Evolutionary conservation across 2,888 invertebrate genomes (phyloP), one percentile per base, ranked within the genome.

Genomic region (Clanis bilineata): DNA sequence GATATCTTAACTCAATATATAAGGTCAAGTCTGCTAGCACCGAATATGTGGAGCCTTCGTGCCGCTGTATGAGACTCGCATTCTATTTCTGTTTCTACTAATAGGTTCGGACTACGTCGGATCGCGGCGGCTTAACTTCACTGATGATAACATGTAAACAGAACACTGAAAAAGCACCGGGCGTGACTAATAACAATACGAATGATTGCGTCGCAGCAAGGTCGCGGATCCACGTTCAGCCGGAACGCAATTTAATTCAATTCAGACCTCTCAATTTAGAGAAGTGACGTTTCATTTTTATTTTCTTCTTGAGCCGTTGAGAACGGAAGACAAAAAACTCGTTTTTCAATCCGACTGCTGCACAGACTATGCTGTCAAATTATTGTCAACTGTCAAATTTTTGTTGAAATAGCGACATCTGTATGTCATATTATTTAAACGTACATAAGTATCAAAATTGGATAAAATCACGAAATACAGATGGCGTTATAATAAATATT

Each of bases 21-120:
- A 88, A 90, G 90, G 89, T 88, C 90, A 88, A 73, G 71, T 79
- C 72, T 73, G 69, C 80, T 79, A 69, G 71, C 74, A 75, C 67
- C 64, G 69, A 79, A 73, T 73, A 67, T 63, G 67, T 62, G 61
- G 70, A 83, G 71, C 75, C 80, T 83, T 78, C 72, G 56, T 38
- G 18, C 45, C 43, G 36, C 59, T 71, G 66, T 62, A 63, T 57
- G 67, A 64, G 64, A 76, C 72, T 74, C 65, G 63, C 71, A 77
- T 77, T 75, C 70, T 82, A 79, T 80, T 80, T 77, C 69, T 72
- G 69, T 72, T 69, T 71, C 32, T 51, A 51, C 32, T 51, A 51
- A 32, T 71, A 74, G 66, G 68, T 18, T 7, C 36, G 36, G 36
- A n/a, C 9, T 36, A 36, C 32, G 43, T 22, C 55, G 54, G 22